A percentile compares a stretch with the other conserved stretches of the same genome.
phyloP scores from a whole-genome alignment of 1,140 invertebrate genomes.

The Meloidogyne exigua region DNA sequence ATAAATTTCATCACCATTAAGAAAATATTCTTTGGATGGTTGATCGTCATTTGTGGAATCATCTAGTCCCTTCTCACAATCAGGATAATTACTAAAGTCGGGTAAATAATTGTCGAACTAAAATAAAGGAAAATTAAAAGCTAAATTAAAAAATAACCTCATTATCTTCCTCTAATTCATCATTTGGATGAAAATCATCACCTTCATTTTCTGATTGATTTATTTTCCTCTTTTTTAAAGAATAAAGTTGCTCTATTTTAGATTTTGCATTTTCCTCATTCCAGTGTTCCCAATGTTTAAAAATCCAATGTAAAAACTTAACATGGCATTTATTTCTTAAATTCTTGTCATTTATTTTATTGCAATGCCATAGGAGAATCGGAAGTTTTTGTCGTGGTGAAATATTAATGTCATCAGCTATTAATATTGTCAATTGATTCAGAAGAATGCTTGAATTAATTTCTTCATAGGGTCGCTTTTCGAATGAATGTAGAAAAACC shows the following conservation, averaged over 20 bases:
- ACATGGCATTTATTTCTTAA: neutral
- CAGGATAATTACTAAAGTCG: neutral
- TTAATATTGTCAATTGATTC: neutral
- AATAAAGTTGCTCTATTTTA: conserved; percentile 15
- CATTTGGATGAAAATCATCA: neutral
- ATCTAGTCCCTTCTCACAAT: no score
- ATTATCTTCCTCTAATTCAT: neutral
- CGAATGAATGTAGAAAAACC: neutral
- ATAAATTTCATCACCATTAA: conserved; percentile 2
- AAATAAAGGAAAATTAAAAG: neutral
- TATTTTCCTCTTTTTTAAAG: neutral
- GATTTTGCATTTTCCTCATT: conserved; percentile 17
- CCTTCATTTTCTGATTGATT: neutral
- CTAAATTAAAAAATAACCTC: neutral
- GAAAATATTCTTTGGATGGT: neutral
- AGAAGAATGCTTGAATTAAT: neutral
- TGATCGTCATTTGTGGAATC: no score
- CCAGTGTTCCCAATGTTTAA: conserved; percentile 20
- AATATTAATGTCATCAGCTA: conserved; percentile 9
- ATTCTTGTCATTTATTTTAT: neutral
- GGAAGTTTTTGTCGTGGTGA: neutral
- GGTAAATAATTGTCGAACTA: conserved; percentile 6
- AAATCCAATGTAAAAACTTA: conserved; percentile 3
- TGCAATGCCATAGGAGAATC: neutral
- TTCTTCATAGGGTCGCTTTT: neutral